Conservation (phyloP, 2,888 invertebrate species). For the Drosophila stalkeri region DNA sequence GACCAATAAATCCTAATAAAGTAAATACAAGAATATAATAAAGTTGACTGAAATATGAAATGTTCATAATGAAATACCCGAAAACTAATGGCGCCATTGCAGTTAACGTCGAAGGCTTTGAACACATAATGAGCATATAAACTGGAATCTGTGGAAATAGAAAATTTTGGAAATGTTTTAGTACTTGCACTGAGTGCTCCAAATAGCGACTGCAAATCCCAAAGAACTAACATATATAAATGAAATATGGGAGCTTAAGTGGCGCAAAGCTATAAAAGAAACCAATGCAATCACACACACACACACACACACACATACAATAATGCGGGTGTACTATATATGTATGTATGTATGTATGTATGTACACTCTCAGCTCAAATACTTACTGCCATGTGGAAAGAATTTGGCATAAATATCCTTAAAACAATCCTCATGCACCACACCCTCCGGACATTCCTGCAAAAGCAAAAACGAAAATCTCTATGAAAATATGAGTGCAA, state of each 20-base stretch:
- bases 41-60: neutral
- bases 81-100: constrained; percentile 98
- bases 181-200: neutral
- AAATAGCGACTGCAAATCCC: constrained; percentile 11
- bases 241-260: constrained; percentile 57
- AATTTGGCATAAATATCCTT: constrained; percentile 99
- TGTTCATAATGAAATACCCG: constrained; percentile 88
- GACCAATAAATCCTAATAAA: constrained; percentile 94
- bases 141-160: constrained; percentile 91
- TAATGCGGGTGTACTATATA: neutral
- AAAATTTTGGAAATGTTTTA: constrained; percentile 42
- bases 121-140: constrained; percentile 99
- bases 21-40: neutral
- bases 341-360: neutral
- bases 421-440: constrained; percentile 98
- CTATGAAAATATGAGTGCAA: constrained; percentile 56
- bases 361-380: constrained; percentile 28
- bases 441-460: constrained; percentile 98
- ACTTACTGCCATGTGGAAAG: constrained; percentile 99
- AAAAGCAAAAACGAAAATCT: constrained; percentile 83
- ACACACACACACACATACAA: constrained; percentile 3
- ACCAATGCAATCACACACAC: constrained; percentile 41
- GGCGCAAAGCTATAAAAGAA: constrained; percentile 65
- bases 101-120: constrained; percentile 99
- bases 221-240: constrained; percentile 42